Evolutionary conservation across 1,140 invertebrate genomes (phyloP).

Genomic region (Caenorhabditis brenneri): DNA sequence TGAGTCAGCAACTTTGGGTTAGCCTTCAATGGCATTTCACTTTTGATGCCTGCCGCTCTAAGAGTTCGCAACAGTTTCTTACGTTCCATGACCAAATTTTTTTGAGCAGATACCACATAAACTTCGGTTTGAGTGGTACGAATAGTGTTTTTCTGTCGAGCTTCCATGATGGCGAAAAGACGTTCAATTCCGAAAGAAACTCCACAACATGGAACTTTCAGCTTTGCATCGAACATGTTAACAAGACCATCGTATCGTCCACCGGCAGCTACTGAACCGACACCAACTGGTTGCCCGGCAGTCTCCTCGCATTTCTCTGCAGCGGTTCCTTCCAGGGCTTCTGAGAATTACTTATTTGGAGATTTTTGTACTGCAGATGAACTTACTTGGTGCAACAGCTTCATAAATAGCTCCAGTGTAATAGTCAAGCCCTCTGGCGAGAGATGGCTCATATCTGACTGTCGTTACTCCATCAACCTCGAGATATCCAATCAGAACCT

Average conservation of each 20-base stretch:
- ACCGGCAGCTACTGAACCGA: constrained; percentile 95
- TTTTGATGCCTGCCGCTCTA: constrained; percentile 21
- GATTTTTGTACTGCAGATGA: too few species aligned
- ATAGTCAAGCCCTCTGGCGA: constrained; percentile 96
- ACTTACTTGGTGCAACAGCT: constrained; percentile 53
- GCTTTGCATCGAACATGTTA: constrained; percentile 92
- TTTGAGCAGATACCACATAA: constrained; percentile 91
- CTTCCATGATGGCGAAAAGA: constrained; percentile 90
- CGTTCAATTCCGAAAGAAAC: constrained; percentile 95
- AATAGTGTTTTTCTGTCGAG: constrained; percentile 75
- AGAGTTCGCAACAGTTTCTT: constrained; percentile 79
- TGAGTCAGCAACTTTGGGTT: constrained; percentile 91
- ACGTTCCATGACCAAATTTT: constrained; percentile 86
- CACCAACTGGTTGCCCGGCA: constrained; percentile 75
- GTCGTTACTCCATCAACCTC: constrained; percentile 80
- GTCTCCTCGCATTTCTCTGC: constrained; percentile 68
- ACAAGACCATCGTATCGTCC: constrained; percentile 97
- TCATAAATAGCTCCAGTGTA: constrained; percentile 81
- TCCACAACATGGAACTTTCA: constrained; percentile 91
- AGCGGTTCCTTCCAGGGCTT: constrained; percentile 48
- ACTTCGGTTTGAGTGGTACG: constrained; percentile 87
- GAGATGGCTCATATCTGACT: constrained; percentile 85
- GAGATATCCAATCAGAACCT: constrained; percentile 85
- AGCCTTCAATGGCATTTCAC: constrained; percentile 77
- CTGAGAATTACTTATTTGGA: too few species aligned